phyloP scores from a whole-genome alignment of 2,797 vertebrate species.

The Zenarchopterus dispar region DNA sequence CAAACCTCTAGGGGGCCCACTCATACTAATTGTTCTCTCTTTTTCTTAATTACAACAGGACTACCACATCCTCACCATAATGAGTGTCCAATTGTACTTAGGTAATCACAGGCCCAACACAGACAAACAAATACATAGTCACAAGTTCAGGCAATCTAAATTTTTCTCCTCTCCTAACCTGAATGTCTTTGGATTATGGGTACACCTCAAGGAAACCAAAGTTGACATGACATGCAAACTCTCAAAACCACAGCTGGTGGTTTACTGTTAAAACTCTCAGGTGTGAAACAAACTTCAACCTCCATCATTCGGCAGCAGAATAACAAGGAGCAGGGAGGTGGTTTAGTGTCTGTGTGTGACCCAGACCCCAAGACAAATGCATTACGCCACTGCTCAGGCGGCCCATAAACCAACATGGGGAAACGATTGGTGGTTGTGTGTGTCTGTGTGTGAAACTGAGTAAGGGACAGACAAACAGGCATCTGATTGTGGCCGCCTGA shows the following conservation, averaged over 20 bases:
- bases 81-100: not conserved
- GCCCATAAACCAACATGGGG: slow-evolving; percentile 55
- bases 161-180: slow-evolving; percentile 3
- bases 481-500: slow-evolving; percentile 46
- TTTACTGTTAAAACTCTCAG: slow-evolving; percentile 33
- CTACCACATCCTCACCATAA: slow-evolving; percentile 3
- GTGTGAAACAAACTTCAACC: slow-evolving; percentile 25
- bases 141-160: not conserved
- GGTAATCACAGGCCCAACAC: slow-evolving; percentile 1
- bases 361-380: slow-evolving; percentile 40
- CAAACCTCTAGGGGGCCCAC: slow-evolving; percentile 65
- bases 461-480: slow-evolving; percentile 48
- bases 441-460: slow-evolving; percentile 7
- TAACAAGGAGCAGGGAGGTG: slow-evolving; percentile 21
- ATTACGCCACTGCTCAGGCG: slow-evolving; percentile 48
- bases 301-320: slow-evolving; percentile 12
- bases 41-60: slow-evolving; percentile 47
- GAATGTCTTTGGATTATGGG: slow-evolving; percentile 8
- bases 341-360: slow-evolving; percentile 26
- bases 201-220: slow-evolving; percentile 21
- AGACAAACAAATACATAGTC: not conserved
- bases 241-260: slow-evolving; percentile 17
- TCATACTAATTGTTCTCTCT: slow-evolving; percentile 46
- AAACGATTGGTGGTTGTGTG: slow-evolving; percentile 45
- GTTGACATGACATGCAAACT: slow-evolving; percentile 18